Evolutionary conservation across 2,888 invertebrate species (phyloP), one percentile per base, ranked within the genome.

Genomic region (Arge pagana): DNA sequence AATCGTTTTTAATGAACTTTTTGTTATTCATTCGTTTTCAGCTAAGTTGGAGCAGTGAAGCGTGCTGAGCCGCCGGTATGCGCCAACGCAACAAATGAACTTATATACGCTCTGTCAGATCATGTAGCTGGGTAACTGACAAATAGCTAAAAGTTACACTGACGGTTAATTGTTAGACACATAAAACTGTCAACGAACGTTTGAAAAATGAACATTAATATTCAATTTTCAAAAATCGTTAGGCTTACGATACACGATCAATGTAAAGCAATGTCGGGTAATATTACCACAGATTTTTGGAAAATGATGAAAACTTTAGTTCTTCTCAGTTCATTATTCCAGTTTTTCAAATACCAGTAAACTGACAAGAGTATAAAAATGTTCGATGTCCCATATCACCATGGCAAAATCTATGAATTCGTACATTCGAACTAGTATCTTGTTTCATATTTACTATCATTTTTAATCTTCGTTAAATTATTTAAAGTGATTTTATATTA

Each of bases 1-100:
- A n/a, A n/a, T n/a, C n/a, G n/a, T n/a, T n/a, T n/a, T n/a, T n/a
- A n/a, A n/a, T n/a, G n/a, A n/a, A n/a, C n/a, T n/a, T n/a, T n/a
- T n/a, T n/a, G n/a, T n/a, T n/a, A n/a, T 30, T 42, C n/a, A 13
- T 42, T 21, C 15, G 15, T 61, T 73, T 72, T 58, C 71, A 76
- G 76, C 60, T 76, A 76, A 76, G 68, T 64, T 60, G 68, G 71
- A 72, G 71, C 65, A 62, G 69, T 68, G 66, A 67, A 68, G 66
- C 65, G 43, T 59, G 58, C 60, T 64, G 58, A 58, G 64, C 65
- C 63, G 65, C 65, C 60, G 61, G 48, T 55, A 63, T 58, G 57
- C 59, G 59, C 57, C 57, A 64, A 60, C 60, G 60, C 60, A 60
- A 52, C 50, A 48, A 57, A 37, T 52, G 56, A 40, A 33, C 48